phyloP scores from a whole-genome alignment of 2,113 vertebrate species.

The Archocentrus centrarchus region DNA sequence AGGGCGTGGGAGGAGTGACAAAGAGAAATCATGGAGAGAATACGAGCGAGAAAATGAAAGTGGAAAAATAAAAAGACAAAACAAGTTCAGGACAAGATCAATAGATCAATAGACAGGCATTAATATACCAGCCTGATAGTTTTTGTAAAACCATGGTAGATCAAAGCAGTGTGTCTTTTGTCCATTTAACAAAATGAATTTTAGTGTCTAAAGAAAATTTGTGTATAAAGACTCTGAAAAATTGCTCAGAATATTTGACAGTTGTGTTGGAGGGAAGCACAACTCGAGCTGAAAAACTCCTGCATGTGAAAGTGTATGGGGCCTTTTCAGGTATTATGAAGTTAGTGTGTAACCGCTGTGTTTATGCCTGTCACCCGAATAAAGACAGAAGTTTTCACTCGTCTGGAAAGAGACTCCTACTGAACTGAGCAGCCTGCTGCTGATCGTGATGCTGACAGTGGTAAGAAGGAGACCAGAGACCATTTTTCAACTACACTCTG shows the following conservation, averaged over 20 bases:
- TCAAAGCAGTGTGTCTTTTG: background rate
- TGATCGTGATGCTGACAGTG: background rate
- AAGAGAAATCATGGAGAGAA: background rate
- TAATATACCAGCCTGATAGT: background rate
- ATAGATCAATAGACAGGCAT: background rate
- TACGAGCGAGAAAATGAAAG: background rate
- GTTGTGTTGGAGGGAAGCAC: background rate
- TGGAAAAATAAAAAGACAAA: background rate
- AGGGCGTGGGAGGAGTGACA: conserved; percentile 51
- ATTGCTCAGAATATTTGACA: background rate
- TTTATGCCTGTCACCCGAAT: background rate
- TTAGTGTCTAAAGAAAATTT: background rate
- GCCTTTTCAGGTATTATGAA: background rate
- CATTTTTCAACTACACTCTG: conserved; percentile 11
- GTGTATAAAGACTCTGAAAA: background rate
- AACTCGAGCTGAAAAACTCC: background rate
- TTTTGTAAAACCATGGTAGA: background rate
- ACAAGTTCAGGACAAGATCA: conserved; percentile 1
- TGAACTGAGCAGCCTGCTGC: background rate
- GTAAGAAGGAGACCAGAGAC: background rate
- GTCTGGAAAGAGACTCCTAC: background rate
- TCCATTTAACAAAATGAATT: conserved; percentile 2
- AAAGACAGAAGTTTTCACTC: background rate
- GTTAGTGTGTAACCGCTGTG: background rate
- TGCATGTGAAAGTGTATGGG: background rate